These are phyloP conservation scores for Diachrysia chrysitis DNA, from an alignment of 2,888 invertebrate species.

Conservation along the genomic window DNA sequence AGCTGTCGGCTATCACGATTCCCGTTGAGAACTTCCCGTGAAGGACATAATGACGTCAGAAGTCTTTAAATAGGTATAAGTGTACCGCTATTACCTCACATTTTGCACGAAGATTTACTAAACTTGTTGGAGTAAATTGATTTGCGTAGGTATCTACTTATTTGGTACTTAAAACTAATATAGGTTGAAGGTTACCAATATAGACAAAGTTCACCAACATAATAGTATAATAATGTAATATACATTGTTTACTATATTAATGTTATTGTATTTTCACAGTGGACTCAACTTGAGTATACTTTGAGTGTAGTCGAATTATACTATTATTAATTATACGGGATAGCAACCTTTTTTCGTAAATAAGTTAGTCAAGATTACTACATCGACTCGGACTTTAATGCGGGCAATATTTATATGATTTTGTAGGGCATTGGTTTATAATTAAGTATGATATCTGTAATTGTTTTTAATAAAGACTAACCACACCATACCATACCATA, in stretches of 20 bases:
- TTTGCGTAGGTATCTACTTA: neutral
- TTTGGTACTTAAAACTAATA: neutral
- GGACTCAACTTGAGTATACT: neutral
- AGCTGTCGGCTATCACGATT: constrained; percentile 15
- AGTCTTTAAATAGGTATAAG: constrained; percentile 39
- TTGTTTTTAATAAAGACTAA: too few relatives aligned
- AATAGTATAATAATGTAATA: too few relatives aligned
- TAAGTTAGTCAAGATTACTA: neutral
- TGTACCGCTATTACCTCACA: constrained; percentile 24
- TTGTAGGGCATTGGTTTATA: too few relatives aligned
- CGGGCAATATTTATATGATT: too few relatives aligned
- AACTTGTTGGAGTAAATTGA: neutral
- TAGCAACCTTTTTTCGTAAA: neutral
- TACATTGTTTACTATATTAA: too few relatives aligned
- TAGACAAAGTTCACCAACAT: neutral
- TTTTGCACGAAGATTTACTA: constrained; percentile 19
- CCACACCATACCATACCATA: too few relatives aligned
- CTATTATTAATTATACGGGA: neutral
- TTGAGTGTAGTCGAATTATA: neutral
- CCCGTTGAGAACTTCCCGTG: constrained; percentile 10
- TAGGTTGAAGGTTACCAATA: neutral
- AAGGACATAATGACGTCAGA: constrained; percentile 17
- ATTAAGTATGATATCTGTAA: too few relatives aligned
- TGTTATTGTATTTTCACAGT: neutral
- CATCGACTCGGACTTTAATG: neutral